Percentiles rank a stretch among this genome's conserved stretches.
These are phyloP conservation scores for Brachionus rotundiformis DNA, from an alignment of 1,140 invertebrate genomes.

Conservation along the genomic window DNA sequence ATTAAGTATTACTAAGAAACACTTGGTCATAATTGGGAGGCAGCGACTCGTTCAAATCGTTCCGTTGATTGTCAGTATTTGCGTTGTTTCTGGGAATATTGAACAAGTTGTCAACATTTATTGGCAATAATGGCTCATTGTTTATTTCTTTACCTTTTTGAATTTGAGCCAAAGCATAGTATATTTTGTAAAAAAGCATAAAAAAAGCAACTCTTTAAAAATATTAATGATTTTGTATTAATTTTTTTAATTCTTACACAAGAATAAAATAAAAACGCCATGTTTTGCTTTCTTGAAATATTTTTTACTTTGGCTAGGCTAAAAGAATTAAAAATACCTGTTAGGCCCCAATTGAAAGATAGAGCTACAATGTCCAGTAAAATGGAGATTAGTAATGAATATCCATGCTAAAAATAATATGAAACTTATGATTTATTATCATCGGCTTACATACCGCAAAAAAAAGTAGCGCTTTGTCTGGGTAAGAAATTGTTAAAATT, in stretches of 20 bases:
- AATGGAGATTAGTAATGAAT: not conserved
- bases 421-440: not conserved
- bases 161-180: not conserved
- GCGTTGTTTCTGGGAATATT: not conserved
- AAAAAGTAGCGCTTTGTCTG: not conserved
- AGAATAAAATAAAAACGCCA: not conserved
- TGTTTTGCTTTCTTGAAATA: not conserved
- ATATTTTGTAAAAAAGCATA: constrained; percentile 1
- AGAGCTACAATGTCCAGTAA: not conserved
- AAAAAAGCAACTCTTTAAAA: constrained; percentile 2
- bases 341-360: not conserved
- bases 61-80: not conserved
- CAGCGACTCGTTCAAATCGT: not conserved
- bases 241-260: not conserved
- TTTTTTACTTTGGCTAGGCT: not conserved
- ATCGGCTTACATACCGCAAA: not conserved
- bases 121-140: not conserved
- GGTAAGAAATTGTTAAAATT: constrained; percentile 5
- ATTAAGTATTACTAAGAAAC: not conserved
- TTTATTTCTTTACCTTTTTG: constrained; percentile 17
- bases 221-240: not conserved
- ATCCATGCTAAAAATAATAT: not conserved
- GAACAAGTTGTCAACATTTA: not conserved
- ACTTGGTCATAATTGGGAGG: not conserved
- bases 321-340: not conserved